Conservation (phyloP, 1,140 invertebrate genomes). For the Geopemphigus sp. region DNA sequence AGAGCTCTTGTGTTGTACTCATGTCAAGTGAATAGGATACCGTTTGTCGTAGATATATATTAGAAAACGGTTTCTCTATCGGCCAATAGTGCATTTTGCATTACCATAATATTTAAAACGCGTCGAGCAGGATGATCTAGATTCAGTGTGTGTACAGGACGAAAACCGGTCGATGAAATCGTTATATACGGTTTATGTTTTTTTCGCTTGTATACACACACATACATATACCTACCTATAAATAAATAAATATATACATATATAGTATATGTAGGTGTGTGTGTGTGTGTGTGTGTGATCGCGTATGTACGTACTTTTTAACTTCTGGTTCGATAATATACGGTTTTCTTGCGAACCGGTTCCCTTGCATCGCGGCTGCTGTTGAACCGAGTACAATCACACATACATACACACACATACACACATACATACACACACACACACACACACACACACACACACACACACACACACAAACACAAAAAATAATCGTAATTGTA, state of each 20-base stretch:
- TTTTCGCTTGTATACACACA: slow-evolving; percentile 13
- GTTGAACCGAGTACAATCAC: no score
- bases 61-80: slow-evolving; percentile 48
- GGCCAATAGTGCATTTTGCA: slow-evolving; percentile 39
- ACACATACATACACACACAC: no score
- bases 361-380: background rate
- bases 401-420: no score
- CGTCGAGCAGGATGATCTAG: slow-evolving; percentile 48
- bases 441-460: no score
- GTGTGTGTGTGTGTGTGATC: background rate
- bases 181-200: slow-evolving; percentile 35
- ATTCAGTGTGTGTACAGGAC: slow-evolving; percentile 29
- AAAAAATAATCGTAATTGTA: no score
- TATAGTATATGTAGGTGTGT: background rate
- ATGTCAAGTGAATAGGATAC: slow-evolving; percentile 1
- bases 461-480: no score
- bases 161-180: slow-evolving; percentile 49
- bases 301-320: slow-evolving; percentile 9
- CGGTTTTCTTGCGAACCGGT: slow-evolving; percentile 47
- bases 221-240: background rate
- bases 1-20: background rate
- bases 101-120: slow-evolving; percentile 49
- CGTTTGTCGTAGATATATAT: background rate
- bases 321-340: slow-evolving; percentile 39
- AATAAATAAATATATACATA: background rate